Percentiles rank a stretch among this genome's conserved stretches.
phyloP scores from a whole-genome alignment of 2,888 invertebrate species.

The Hirtodrosophila alboralis region DNA sequence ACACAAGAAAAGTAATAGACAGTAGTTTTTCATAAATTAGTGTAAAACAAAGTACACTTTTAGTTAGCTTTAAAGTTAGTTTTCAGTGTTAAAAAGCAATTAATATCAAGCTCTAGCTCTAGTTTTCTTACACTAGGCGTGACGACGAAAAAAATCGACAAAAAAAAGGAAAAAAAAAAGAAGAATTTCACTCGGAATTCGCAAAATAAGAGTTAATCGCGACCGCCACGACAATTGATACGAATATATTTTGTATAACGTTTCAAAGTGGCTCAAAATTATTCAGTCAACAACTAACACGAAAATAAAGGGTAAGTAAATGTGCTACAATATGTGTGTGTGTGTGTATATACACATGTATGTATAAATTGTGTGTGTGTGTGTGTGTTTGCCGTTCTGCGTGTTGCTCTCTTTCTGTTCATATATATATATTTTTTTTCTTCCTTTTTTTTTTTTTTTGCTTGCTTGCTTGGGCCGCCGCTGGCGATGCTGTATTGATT shows the following conservation, averaged over 20 bases:
- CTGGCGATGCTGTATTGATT: conserved; percentile 75
- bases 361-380: conserved; percentile 28
- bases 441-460: conserved; percentile 50
- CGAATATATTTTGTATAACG: conserved; percentile 35
- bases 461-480: conserved; percentile 28
- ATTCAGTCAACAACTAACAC: conserved; percentile 60
- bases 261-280: conserved; percentile 52
- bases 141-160: conserved; percentile 59
- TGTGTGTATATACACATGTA: conserved; percentile 19
- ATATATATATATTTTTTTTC: conserved; percentile 54
- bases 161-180: conserved; percentile 48
- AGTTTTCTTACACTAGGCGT: conserved; percentile 63
- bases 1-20: conserved; percentile 69
- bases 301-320: conserved; percentile 66
- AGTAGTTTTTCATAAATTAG: conserved; percentile 66
- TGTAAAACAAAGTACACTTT: conserved; percentile 73
- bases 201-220: conserved; percentile 43
- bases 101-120: conserved; percentile 56
- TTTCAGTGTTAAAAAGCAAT: conserved; percentile 64
- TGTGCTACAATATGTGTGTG: conserved; percentile 43
- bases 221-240: conserved; percentile 30
- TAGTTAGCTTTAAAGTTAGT: conserved; percentile 74
- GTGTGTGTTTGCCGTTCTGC: conserved; percentile 38
- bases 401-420: conserved; percentile 56
- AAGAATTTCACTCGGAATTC: conserved; percentile 50